phyloP scores from a whole-genome alignment of 2,113 vertebrate genomes.

The Anolis sagrei region DNA sequence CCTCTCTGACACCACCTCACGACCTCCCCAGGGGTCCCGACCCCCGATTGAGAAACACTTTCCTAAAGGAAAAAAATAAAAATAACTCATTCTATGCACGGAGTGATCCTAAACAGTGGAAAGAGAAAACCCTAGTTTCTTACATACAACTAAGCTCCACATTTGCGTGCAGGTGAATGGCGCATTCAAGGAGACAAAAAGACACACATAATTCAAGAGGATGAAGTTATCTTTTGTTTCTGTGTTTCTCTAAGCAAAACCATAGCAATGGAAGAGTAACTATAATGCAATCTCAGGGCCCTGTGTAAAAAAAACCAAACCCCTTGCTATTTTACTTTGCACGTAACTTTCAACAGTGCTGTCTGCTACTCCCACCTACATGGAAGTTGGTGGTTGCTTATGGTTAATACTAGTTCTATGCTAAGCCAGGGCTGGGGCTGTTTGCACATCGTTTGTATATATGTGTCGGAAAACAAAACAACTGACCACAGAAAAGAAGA shows the following conservation, averaged over 20 bases:
- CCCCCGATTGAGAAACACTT: too few relatives aligned
- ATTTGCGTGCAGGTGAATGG: too few relatives aligned
- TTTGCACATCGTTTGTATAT: background rate
- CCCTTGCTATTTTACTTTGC: too few relatives aligned
- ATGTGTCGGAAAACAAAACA: background rate
- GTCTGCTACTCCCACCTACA: background rate
- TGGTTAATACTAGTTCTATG: background rate
- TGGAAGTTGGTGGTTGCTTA: background rate
- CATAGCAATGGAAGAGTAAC: background rate
- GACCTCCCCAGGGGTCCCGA: too few relatives aligned
- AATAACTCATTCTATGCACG: too few relatives aligned
- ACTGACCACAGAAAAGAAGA: background rate
- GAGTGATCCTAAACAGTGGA: too few relatives aligned
- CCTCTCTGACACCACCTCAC: too few relatives aligned
- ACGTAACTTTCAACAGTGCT: background rate
- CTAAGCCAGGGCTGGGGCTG: background rate
- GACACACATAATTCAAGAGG: too few relatives aligned
- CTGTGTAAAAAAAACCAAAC: background rate
- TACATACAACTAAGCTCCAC: too few relatives aligned
- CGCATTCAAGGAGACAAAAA: too few relatives aligned
- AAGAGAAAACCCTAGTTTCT: too few relatives aligned
- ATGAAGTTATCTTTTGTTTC: background rate
- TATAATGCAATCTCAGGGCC: background rate
- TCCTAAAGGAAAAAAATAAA: too few relatives aligned
- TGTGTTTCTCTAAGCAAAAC: background rate